Conservation (phyloP, 2,113 vertebrate genomes). For the Vulpes vulpes region DNA sequence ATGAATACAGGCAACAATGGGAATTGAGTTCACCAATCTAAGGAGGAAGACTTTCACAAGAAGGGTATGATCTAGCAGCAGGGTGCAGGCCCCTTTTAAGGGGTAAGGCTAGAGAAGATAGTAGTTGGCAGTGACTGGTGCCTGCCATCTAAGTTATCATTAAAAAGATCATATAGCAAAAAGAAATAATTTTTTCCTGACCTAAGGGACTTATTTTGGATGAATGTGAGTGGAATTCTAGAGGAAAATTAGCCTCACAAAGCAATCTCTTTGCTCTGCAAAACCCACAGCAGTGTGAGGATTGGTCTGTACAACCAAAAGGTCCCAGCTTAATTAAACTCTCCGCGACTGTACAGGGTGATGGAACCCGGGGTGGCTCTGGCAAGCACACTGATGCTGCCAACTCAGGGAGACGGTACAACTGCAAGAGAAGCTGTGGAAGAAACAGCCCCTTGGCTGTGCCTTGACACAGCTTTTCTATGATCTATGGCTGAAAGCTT, state of each 20-base stretch:
- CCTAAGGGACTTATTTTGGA: neutral
- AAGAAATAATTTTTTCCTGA: neutral
- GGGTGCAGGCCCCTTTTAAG: neutral
- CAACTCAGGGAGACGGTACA: neutral
- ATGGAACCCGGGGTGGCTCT: neutral
- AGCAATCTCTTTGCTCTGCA: neutral
- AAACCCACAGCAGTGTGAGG: neutral
- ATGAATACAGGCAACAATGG: neutral
- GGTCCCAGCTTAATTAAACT: conserved; percentile 4
- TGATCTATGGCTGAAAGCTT: neutral
- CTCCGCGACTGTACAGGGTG: neutral
- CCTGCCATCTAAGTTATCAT: neutral
- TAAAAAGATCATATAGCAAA: neutral
- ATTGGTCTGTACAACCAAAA: neutral
- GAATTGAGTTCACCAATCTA: neutral
- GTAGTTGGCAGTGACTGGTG: neutral
- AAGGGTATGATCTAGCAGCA: neutral
- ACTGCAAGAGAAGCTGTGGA: neutral
- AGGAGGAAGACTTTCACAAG: neutral
- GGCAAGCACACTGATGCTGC: neutral
- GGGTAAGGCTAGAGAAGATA: neutral
- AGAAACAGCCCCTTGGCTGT: neutral
- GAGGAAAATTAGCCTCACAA: neutral
- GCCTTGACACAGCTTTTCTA: neutral
- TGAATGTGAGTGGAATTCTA: neutral